Percentiles rank a stretch among this genome's conserved stretches.
Conservation (phyloP, 2,888 invertebrate genomes). For the Drosophila testacea region DNA sequence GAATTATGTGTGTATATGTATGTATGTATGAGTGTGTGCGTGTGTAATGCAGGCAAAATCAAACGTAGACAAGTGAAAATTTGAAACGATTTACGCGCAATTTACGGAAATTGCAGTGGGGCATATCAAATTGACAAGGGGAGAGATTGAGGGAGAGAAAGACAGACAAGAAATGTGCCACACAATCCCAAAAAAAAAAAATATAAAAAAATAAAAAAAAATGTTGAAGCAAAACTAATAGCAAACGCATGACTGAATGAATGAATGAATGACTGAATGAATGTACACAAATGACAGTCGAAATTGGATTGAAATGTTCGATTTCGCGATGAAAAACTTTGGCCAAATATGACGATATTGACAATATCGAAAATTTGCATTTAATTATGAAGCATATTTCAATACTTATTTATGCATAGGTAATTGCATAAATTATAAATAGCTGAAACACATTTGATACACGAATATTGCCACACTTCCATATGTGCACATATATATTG, state of each 20-base stretch:
- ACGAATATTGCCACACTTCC: neutral
- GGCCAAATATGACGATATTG: slow-evolving; percentile 22
- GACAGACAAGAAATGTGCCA: slow-evolving; percentile 10
- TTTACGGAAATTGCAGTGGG: slow-evolving; percentile 75
- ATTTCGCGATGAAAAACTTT: slow-evolving; percentile 34
- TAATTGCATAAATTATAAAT: slow-evolving; percentile 52
- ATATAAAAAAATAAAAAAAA: slow-evolving; percentile 4
- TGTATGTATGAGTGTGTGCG: slow-evolving; percentile 9
- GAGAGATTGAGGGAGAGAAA: neutral
- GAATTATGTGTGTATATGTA: slow-evolving; percentile 60
- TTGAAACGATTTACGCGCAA: slow-evolving; percentile 81
- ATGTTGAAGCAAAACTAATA: slow-evolving; percentile 66
- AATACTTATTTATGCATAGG: slow-evolving; percentile 45
- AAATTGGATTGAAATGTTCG: slow-evolving; percentile 14
- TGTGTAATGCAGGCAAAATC: slow-evolving; percentile 62
- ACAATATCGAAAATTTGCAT: slow-evolving; percentile 51
- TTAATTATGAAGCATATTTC: slow-evolving; percentile 46
- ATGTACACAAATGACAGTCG: slow-evolving; percentile 46
- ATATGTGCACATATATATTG: slow-evolving; percentile 7
- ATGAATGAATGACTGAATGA: slow-evolving; percentile 40
- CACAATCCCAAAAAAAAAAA: slow-evolving; percentile 1
- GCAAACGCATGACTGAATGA: slow-evolving; percentile 34
- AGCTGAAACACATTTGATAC: slow-evolving; percentile 6
- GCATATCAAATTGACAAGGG: slow-evolving; percentile 74
- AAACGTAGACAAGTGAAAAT: slow-evolving; percentile 81